These are phyloP conservation scores for Thermophis baileyi DNA, from an alignment of 2,113 vertebrate genomes.

Conservation along the genomic window DNA sequence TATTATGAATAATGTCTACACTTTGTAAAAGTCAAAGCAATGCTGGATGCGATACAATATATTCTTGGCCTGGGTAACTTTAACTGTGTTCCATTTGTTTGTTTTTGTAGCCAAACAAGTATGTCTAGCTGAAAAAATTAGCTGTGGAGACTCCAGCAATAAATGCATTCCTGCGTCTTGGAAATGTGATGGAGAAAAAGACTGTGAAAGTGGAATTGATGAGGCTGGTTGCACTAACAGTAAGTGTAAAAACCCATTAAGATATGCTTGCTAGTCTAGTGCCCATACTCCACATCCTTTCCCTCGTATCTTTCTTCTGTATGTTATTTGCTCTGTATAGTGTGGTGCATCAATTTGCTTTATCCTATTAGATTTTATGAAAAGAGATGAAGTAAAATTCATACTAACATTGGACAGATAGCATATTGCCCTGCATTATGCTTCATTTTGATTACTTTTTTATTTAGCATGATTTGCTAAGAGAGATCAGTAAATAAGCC, in stretches of 20 bases:
- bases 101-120: conserved; percentile 80
- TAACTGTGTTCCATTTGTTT: not conserved
- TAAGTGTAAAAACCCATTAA: conserved; percentile 62
- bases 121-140: conserved; percentile 91
- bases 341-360: not conserved
- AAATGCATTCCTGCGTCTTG: conserved; percentile 92
- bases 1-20: not conserved
- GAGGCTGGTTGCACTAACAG: conserved; percentile 89
- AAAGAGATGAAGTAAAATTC: conserved; percentile 5
- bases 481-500: not conserved
- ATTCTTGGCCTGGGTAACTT: not conserved
- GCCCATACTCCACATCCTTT: not conserved
- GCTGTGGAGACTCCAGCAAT: conserved; percentile 85
- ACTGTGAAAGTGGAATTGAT: conserved; percentile 90
- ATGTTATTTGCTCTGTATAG: not conserved
- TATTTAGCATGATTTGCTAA: not conserved
- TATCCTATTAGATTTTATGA: not conserved
- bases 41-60: not conserved
- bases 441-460: not conserved
- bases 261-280: not conserved
- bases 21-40: not conserved
- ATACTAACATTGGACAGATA: not conserved
- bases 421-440: not conserved
- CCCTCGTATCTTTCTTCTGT: not conserved
- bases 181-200: conserved; percentile 92